These are phyloP conservation scores for Pentalonia nigronervosa DNA, from an alignment of 1,140 invertebrate species.

Conservation along the genomic window DNA sequence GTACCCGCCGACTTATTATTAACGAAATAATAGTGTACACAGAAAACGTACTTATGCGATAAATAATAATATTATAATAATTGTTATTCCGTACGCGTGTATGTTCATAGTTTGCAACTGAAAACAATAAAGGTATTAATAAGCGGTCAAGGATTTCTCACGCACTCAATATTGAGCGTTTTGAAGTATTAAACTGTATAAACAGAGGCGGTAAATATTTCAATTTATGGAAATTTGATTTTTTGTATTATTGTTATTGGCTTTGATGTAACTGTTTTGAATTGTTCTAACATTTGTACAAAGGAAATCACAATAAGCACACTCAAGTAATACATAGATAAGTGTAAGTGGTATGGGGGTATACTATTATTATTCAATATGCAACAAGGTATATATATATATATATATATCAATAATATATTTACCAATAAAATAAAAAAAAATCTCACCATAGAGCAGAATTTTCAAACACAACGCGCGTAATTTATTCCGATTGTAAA, in stretches of 20 bases:
- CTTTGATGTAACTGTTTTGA: background rate
- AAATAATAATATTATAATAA: background rate
- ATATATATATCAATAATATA: background rate
- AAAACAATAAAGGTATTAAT: background rate
- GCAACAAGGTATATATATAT: background rate
- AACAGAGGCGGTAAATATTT: background rate
- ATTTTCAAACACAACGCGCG: background rate
- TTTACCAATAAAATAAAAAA: background rate
- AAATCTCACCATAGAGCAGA: background rate
- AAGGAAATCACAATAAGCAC: background rate
- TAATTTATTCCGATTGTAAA: background rate
- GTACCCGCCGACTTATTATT: background rate
- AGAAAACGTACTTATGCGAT: background rate
- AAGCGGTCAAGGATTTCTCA: conserved; percentile 45
- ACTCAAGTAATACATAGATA: background rate
- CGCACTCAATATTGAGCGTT: conserved; percentile 19
- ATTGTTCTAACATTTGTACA: conserved; percentile 9
- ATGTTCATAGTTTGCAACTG: background rate
- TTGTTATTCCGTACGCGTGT: conserved; percentile 2
- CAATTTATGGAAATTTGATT: background rate
- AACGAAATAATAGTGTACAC: background rate
- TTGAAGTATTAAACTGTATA: background rate
- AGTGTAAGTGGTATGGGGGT: background rate
- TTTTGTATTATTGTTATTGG: background rate
- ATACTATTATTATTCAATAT: background rate